These are phyloP conservation scores for Aplysina aerophoba DNA, from an alignment of 37 sponge, comb jelly and placozoan genomes.

Conservation along the genomic window DNA sequence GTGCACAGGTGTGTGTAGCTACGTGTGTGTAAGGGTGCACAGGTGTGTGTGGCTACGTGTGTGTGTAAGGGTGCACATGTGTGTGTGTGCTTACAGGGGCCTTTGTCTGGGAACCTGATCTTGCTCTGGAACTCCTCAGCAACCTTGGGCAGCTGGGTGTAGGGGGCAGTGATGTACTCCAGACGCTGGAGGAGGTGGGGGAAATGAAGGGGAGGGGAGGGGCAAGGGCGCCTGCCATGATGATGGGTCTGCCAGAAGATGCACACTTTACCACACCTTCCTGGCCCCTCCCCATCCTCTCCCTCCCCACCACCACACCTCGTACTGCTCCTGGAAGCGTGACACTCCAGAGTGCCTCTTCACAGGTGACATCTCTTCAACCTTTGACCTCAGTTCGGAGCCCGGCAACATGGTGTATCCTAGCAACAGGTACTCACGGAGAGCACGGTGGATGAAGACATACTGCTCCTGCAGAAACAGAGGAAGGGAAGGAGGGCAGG, in stretches of 20 bases:
- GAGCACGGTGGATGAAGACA: constrained; percentile 23
- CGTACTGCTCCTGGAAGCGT: constrained; percentile 3
- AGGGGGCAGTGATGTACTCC: constrained; percentile 7
- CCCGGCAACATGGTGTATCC: not conserved
- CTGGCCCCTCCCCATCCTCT: too few relatives aligned
- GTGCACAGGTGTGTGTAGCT: too few relatives aligned
- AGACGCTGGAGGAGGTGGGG: not conserved
- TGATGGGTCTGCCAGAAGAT: too few relatives aligned
- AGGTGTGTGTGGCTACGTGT: too few relatives aligned
- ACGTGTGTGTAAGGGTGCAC: too few relatives aligned
- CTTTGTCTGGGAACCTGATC: too few relatives aligned
- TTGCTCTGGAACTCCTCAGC: not conserved
- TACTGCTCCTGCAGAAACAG: constrained; percentile 3
- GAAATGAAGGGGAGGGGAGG: too few relatives aligned
- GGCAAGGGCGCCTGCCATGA: too few relatives aligned
- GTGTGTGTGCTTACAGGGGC: too few relatives aligned
- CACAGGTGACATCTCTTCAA: constrained; percentile 22
- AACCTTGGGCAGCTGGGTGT: not conserved
- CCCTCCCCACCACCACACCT: not conserved
- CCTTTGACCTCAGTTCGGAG: not conserved
- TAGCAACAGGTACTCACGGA: constrained; percentile 3
- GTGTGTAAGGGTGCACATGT: too few relatives aligned
- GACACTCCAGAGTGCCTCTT: constrained; percentile 3
- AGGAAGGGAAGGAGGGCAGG: not conserved
- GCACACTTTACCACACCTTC: not conserved